These are phyloP conservation scores for Chromoteleia sp. DNA, from an alignment of 2,888 invertebrate species.

Conservation along the genomic window DNA sequence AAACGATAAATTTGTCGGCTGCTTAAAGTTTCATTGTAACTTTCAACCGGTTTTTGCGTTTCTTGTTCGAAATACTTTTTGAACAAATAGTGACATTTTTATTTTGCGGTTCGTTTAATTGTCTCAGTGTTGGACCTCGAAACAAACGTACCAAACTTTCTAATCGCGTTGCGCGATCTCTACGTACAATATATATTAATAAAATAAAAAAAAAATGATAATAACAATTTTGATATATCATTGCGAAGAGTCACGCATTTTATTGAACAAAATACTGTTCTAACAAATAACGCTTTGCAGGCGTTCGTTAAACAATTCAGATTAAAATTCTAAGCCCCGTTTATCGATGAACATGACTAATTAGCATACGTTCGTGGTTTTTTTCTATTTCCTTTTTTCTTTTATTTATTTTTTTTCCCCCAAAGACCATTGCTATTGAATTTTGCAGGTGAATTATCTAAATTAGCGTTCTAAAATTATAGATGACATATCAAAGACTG, in stretches of 20 bases:
- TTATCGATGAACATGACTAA: slow-evolving; percentile 31
- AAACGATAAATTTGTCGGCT: slow-evolving; percentile 20
- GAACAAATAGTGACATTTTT: slow-evolving; percentile 41
- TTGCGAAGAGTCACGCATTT: slow-evolving; percentile 12
- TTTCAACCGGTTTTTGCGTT: slow-evolving; percentile 25
- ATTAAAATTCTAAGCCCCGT: slow-evolving; percentile 24
- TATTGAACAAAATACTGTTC: slow-evolving; percentile 16
- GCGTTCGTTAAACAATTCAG: slow-evolving; percentile 1
- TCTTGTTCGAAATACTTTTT: slow-evolving; percentile 20
- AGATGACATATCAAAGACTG: slow-evolving; percentile 63
- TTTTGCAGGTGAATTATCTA: slow-evolving; percentile 59
- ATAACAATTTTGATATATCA: slow-evolving; percentile 2
- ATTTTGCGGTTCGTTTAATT: slow-evolving; percentile 33
- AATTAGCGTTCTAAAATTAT: slow-evolving; percentile 62
- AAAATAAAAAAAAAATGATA: neutral
- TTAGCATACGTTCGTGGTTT: slow-evolving; percentile 41
- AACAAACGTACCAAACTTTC: slow-evolving; percentile 39
- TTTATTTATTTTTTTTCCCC: too few species aligned
- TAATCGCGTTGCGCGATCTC: slow-evolving; percentile 43
- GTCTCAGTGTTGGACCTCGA: slow-evolving; percentile 47
- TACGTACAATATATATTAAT: slow-evolving; percentile 15
- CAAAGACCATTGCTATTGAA: slow-evolving; percentile 30
- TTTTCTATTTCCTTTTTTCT: neutral
- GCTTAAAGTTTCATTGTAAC: slow-evolving; percentile 9
- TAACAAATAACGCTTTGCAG: neutral